These are phyloP conservation scores for Cololabis saira DNA, from an alignment of 2,113 vertebrate genomes.

Conservation along the genomic window DNA sequence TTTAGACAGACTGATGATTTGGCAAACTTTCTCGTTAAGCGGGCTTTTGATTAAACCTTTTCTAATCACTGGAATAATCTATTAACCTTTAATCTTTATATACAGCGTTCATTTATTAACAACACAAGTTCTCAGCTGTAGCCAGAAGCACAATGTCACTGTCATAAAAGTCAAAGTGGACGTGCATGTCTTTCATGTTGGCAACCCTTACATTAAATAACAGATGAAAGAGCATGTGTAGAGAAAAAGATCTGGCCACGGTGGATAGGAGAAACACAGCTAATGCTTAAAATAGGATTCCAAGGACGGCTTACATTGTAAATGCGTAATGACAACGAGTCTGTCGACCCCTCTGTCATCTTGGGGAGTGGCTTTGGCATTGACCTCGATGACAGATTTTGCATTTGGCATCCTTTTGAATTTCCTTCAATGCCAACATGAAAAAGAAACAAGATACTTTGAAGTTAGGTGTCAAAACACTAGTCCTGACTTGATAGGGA, in stretches of 20 bases:
- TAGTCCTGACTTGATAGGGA: conserved; percentile 61
- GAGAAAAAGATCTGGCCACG: conserved; percentile 61
- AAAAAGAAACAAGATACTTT: conserved; percentile 75
- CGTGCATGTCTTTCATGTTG: conserved; percentile 74
- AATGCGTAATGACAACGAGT: conserved; percentile 46
- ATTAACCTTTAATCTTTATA: conserved; percentile 7
- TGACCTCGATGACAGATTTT: conserved; percentile 69
- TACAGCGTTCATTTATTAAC: conserved; percentile 33
- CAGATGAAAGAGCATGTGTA: conserved; percentile 73
- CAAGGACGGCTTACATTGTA: conserved; percentile 64
- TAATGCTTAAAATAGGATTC: conserved; percentile 73
- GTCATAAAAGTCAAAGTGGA: conserved; percentile 65
- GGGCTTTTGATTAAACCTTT: conserved; percentile 27
- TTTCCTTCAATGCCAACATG: conserved; percentile 71
- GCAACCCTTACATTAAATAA: conserved; percentile 65
- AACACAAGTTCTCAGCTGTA: conserved; percentile 55
- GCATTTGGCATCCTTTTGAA: conserved; percentile 74
- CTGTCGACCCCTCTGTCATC: conserved; percentile 67
- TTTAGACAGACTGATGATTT: background rate
- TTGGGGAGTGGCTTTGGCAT: conserved; percentile 52
- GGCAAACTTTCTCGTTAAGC: background rate
- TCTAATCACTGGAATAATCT: conserved; percentile 2
- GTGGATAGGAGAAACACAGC: conserved; percentile 64
- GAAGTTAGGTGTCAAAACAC: conserved; percentile 75
- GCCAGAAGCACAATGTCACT: conserved; percentile 64